A percentile compares a stretch with the other conserved stretches of the same genome.
phyloP scores from a whole-genome alignment of 2,113 vertebrate genomes.

The Rhombomys opimus region DNA sequence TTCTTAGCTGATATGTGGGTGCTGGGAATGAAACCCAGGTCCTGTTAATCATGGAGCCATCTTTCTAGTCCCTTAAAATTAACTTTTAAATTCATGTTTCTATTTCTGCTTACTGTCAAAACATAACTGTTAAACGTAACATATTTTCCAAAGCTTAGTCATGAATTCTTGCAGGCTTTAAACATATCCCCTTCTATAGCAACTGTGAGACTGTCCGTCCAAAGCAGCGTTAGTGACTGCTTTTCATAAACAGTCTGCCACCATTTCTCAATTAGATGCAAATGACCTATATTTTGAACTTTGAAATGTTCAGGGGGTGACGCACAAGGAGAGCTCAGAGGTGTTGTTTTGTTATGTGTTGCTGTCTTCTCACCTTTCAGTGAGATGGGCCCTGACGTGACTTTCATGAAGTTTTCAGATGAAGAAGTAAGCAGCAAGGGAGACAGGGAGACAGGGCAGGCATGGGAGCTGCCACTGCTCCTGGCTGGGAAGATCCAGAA shows the following conservation, averaged over 20 bases:
- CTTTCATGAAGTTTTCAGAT: conserved; percentile 22
- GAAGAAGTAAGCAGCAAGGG: background rate
- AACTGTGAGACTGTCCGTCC: background rate
- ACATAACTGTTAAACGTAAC: conserved; percentile 19
- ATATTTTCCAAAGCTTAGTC: background rate
- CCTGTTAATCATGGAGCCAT: background rate
- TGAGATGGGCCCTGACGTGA: background rate
- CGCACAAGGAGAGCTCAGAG: background rate
- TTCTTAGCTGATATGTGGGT: background rate
- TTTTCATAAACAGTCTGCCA: background rate
- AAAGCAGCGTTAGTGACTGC: background rate
- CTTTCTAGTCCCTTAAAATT: background rate
- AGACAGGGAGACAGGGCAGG: background rate
- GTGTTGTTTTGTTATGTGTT: background rate
- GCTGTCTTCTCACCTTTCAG: background rate
- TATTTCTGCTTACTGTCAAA: background rate
- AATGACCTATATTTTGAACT: background rate
- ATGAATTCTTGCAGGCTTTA: conserved; percentile 12
- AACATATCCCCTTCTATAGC: background rate
- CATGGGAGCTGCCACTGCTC: background rate
- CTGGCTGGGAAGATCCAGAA: background rate
- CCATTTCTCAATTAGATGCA: background rate
- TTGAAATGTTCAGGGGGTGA: background rate
- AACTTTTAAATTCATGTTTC: conserved; percentile 16
- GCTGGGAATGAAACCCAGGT: background rate